Evolutionary conservation across 2,888 invertebrate species (phyloP).

Genomic region (Phaonia tiefii): DNA sequence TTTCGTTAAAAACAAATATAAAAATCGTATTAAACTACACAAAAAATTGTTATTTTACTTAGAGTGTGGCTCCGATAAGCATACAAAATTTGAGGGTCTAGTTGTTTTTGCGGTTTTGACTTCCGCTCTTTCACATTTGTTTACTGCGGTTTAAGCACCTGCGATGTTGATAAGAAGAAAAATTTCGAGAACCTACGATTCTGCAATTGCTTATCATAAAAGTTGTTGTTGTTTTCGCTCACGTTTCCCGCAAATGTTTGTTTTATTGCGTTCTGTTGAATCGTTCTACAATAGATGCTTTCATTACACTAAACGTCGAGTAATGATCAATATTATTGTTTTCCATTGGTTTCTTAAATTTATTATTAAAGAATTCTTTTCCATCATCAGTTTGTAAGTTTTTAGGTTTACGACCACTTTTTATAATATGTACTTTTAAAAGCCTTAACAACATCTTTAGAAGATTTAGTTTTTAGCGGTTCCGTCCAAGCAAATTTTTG

Average conservation of each 20-base stretch:
- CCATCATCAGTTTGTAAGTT: slow-evolving; percentile 23
- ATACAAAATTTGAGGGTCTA: neutral
- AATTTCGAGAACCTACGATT: slow-evolving; percentile 7
- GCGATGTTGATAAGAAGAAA: slow-evolving; percentile 7
- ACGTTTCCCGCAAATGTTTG: slow-evolving; percentile 7
- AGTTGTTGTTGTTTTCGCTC: neutral
- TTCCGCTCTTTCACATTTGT: slow-evolving; percentile 10
- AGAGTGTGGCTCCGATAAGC: too few species aligned
- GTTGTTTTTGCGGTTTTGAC: slow-evolving; percentile 10
- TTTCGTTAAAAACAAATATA: neutral
- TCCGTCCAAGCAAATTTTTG: slow-evolving; percentile 43
- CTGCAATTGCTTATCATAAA: slow-evolving; percentile 7
- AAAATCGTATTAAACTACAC: slow-evolving; percentile 3
- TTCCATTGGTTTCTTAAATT: slow-evolving; percentile 59
- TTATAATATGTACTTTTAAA: slow-evolving; percentile 52
- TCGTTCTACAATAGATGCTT: slow-evolving; percentile 60
- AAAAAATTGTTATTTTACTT: slow-evolving; percentile 4
- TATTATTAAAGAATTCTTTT: slow-evolving; percentile 39
- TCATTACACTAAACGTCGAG: slow-evolving; percentile 60
- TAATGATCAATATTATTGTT: slow-evolving; percentile 64
- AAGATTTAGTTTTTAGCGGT: too few species aligned
- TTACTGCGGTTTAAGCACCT: neutral
- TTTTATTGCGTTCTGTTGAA: slow-evolving; percentile 52
- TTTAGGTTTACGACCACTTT: slow-evolving; percentile 27
- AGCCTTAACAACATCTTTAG: slow-evolving; percentile 19